Evolutionary conservation across 2,888 invertebrate genomes (phyloP), one percentile per base, ranked within the genome.

Genomic region (Patella ulyssiponensis): DNA sequence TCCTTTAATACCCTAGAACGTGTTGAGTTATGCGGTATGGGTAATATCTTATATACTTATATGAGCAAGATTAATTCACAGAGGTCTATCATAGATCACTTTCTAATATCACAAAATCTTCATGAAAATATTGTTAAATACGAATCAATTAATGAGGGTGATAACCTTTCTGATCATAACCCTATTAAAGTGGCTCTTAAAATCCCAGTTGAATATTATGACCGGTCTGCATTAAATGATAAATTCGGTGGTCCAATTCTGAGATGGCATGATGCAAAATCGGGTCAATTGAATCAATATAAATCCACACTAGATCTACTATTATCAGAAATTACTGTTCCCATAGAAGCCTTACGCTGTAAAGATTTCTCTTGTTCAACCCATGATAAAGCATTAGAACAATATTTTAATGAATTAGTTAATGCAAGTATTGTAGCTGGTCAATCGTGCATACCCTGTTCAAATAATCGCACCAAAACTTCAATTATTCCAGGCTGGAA

Each of bases 361-460:
- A 58, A 58, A 58, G 58, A 58, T 58, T 58, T 58, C 12, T 58
- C 58, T 58, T 58, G 58, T 58, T 58, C 58, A n/a, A n/a, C 11
- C 5, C 58, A 58, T 58, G 15, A 5, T n/a, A 15, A 58, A 58
- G 15, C n/a, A n/a, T n/a, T 56, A 56, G 56, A 56, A n/a, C 15
- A 56, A 56, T 56, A 56, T n/a, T 56, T 56, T 56, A n/a, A 56
- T 4, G 14, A 56, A 5, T 56, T 56, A 56, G 5, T 56, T n/a
- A 15, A 12, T n/a, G 56, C n/a, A n/a, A 56, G 17, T 56, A 15
- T 56, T 15, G 56, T n/a, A n/a, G 11, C 58, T 12, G 12, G 58
- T 11, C 15, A 58, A n/a, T n/a, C 0, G 4, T 58, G 17, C n/a
- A 58, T 58, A 5, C 7, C 58, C 15, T 58, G 17, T n/a, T n/a